Evolutionary conservation across 2,113 vertebrate genomes (phyloP).

Genomic region (Triplophysa siluroides): DNA sequence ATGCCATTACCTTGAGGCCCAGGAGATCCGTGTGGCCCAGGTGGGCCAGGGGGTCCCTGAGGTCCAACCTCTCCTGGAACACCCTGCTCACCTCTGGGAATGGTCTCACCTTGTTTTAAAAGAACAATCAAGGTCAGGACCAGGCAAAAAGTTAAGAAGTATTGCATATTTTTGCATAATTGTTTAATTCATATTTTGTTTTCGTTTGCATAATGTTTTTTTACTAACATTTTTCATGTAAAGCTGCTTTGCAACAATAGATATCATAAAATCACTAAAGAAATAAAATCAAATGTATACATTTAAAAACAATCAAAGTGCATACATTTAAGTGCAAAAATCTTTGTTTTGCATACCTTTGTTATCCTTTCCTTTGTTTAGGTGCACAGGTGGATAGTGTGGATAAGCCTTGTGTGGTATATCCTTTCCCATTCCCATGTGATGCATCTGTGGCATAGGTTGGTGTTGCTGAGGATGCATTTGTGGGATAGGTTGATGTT

Average conservation of each 20-base stretch:
- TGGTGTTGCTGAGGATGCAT: constrained; percentile 79
- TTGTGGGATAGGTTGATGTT: constrained; percentile 67
- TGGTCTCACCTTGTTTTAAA: constrained; percentile 73
- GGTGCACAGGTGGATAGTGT: constrained; percentile 84
- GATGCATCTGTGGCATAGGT: constrained; percentile 86
- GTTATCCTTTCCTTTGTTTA: constrained; percentile 87
- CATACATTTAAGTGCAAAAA: not conserved
- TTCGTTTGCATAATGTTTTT: too few species aligned
- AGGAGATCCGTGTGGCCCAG: constrained; percentile 84
- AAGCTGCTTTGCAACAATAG: too few species aligned
- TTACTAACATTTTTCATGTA: too few species aligned
- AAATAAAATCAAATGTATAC: not conserved
- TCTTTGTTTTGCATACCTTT: constrained; percentile 80
- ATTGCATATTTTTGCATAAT: too few species aligned
- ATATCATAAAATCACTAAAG: not conserved
- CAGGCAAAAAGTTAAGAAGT: not conserved
- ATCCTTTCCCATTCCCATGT: constrained; percentile 88
- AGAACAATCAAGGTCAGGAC: constrained; percentile 5
- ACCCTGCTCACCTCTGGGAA: constrained; percentile 85
- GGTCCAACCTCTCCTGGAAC: constrained; percentile 83
- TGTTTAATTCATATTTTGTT: too few species aligned
- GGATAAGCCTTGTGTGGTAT: constrained; percentile 86
- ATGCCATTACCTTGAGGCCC: constrained; percentile 82
- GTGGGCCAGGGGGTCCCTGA: constrained; percentile 73
- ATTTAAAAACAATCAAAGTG: not conserved